Percentiles rank a stretch among this genome's conserved stretches.
phyloP scores from a whole-genome alignment of 2,797 vertebrate genomes.

The Sparidentex hasta region DNA sequence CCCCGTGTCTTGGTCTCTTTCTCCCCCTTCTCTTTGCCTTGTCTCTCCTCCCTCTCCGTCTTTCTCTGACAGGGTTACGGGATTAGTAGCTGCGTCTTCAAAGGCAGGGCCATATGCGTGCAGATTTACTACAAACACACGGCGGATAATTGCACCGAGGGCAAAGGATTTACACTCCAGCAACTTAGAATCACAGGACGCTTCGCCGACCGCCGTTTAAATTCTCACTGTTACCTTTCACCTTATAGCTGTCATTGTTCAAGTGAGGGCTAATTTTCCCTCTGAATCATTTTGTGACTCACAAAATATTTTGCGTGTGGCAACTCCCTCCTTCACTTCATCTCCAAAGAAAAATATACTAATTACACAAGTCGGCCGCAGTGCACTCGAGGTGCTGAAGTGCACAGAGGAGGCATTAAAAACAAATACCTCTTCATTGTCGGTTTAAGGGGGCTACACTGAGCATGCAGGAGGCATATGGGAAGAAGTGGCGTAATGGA shows the following conservation, averaged over 20 bases:
- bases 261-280: conserved; percentile 53
- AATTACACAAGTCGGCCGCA: conserved; percentile 62
- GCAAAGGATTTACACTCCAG: conserved; percentile 63
- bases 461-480: conserved; percentile 46
- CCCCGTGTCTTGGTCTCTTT: conserved; percentile 11
- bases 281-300: conserved; percentile 59
- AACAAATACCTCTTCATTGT: conserved; percentile 50
- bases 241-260: conserved; percentile 31
- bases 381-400: conserved; percentile 53
- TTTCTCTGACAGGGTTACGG: conserved; percentile 46
- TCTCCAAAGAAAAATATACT: conserved; percentile 55
- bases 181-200: conserved; percentile 52
- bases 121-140: conserved; percentile 72
- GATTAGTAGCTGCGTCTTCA: conserved; percentile 71
- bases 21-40: not conserved
- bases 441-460: conserved; percentile 38
- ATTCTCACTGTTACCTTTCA: conserved; percentile 33
- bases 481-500: conserved; percentile 31
- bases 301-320: conserved; percentile 52
- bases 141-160: conserved; percentile 67
- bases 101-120: conserved; percentile 59
- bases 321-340: conserved; percentile 50
- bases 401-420: conserved; percentile 56
- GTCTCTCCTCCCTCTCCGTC: conserved; percentile 11
- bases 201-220: conserved; percentile 32